Conservation (phyloP, 2,113 vertebrate genomes). For the Anarrhichthys ocellatus region DNA sequence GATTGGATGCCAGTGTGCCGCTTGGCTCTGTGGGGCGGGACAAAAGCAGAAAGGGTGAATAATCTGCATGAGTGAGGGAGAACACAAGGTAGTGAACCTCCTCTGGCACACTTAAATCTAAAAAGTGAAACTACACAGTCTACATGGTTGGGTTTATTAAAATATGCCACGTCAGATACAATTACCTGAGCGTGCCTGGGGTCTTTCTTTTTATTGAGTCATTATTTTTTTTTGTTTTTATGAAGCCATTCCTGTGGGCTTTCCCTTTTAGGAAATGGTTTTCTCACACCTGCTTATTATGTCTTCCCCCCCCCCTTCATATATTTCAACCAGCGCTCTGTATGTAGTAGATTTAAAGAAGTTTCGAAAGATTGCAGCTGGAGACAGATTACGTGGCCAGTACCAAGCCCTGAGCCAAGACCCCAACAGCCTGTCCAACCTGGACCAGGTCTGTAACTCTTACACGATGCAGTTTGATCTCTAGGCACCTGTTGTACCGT, state of each 20-base stretch:
- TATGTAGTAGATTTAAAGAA: constrained; percentile 97
- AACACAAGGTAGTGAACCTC: constrained; percentile 19
- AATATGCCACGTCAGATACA: constrained; percentile 19
- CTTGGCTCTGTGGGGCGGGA: constrained; percentile 30
- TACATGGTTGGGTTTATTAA: constrained; percentile 37
- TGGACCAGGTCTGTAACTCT: constrained; percentile 90
- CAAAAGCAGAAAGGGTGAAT: constrained; percentile 27
- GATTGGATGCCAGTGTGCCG: constrained; percentile 39
- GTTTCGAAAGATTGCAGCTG: constrained; percentile 95
- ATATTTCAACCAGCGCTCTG: constrained; percentile 85
- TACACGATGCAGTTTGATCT: background rate
- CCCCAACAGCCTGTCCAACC: constrained; percentile 96
- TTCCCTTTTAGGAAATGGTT: constrained; percentile 6
- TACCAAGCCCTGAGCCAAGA: constrained; percentile 97
- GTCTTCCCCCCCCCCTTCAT: background rate
- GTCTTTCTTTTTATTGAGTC: constrained; percentile 37
- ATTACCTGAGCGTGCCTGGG: constrained; percentile 23
- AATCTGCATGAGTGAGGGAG: constrained; percentile 26
- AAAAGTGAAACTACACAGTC: constrained; percentile 24
- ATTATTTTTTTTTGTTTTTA: constrained; percentile 22
- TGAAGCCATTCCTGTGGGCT: constrained; percentile 12
- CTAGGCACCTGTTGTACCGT: background rate
- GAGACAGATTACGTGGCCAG: constrained; percentile 93
- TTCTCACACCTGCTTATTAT: constrained; percentile 29
- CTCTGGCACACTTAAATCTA: constrained; percentile 32